A percentile compares a stretch with the other conserved stretches of the same genome.
These are phyloP conservation scores for Ophioderma brevispina DNA, from an alignment of 35 echinoderm and acorn worm species.

Conservation along the genomic window DNA sequence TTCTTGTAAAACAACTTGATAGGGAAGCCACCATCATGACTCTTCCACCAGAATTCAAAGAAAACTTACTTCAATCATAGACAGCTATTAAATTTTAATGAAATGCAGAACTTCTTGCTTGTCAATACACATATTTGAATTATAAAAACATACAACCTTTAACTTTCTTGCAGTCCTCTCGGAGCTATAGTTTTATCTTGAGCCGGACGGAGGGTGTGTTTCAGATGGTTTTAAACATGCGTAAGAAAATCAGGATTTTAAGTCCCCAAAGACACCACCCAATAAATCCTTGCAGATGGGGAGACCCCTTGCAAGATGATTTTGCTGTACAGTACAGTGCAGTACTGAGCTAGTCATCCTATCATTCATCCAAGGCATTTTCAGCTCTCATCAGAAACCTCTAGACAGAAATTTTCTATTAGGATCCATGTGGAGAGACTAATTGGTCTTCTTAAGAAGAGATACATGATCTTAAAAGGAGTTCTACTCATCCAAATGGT, in stretches of 20 bases:
- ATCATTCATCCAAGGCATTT: conserved; percentile 15
- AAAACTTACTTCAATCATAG: not conserved
- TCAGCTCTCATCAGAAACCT: not conserved
- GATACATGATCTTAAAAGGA: conserved; percentile 4
- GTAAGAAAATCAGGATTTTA: conserved; percentile 2
- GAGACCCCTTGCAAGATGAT: conserved; percentile 17
- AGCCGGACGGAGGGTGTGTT: conserved; percentile 12
- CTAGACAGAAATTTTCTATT: not conserved
- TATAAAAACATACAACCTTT: conserved; percentile 35
- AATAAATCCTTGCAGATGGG: conserved; percentile 26
- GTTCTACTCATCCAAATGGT: conserved; percentile 7
- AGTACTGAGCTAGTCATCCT: conserved; percentile 13
- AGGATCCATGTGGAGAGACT: conserved; percentile 25
- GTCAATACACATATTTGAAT: conserved; percentile 15
- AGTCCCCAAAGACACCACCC: not conserved
- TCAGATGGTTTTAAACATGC: conserved; percentile 29
- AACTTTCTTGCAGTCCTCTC: conserved; percentile 17
- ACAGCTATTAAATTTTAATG: conserved; percentile 41
- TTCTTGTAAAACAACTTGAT: conserved; percentile 19
- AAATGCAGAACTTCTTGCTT: not conserved
- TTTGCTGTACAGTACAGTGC: not conserved
- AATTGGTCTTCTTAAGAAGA: conserved; percentile 25
- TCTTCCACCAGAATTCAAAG: conserved; percentile 27
- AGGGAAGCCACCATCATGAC: not conserved
- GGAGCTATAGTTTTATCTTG: conserved; percentile 23